phyloP scores from a whole-genome alignment of 1,140 invertebrate species.

The Camponotus vicinus region DNA sequence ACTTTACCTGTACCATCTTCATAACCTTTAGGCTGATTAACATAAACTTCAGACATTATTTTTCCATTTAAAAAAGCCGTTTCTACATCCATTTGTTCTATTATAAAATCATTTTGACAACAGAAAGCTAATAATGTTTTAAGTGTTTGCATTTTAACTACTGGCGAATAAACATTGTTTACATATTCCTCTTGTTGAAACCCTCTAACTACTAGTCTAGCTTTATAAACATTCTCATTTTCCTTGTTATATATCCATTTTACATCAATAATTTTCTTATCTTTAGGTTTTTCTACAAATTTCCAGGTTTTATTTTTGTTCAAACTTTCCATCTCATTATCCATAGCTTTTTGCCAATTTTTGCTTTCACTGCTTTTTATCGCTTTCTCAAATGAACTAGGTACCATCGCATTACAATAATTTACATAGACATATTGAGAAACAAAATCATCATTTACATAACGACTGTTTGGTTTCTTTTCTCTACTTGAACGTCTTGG shows the following conservation, averaged over 20 bases:
- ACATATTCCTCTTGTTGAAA: not conserved
- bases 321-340: not conserved
- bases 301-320: slow-evolving; percentile 9
- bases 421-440: too few relatives aligned
- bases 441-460: too few relatives aligned
- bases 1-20: too few relatives aligned
- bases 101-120: not conserved
- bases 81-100: slow-evolving; percentile 9
- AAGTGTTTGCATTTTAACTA: slow-evolving; percentile 17
- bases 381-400: not conserved
- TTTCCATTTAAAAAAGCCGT: not conserved
- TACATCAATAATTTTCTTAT: slow-evolving; percentile 7
- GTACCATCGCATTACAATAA: not conserved
- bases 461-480: too few relatives aligned
- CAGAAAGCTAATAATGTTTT: not conserved
- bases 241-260: slow-evolving; percentile 6
- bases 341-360: not conserved
- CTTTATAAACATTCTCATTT: not conserved
- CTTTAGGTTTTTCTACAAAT: not conserved
- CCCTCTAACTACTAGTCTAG: not conserved
- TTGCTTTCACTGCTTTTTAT: not conserved
- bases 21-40: too few relatives aligned
- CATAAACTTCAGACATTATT: too few relatives aligned
- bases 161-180: slow-evolving; percentile 1
- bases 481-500: too few relatives aligned